Evolutionary conservation across 2,113 vertebrate genomes (phyloP), one percentile per base, ranked within the genome.

Genomic region (Tapirus terrestris): DNA sequence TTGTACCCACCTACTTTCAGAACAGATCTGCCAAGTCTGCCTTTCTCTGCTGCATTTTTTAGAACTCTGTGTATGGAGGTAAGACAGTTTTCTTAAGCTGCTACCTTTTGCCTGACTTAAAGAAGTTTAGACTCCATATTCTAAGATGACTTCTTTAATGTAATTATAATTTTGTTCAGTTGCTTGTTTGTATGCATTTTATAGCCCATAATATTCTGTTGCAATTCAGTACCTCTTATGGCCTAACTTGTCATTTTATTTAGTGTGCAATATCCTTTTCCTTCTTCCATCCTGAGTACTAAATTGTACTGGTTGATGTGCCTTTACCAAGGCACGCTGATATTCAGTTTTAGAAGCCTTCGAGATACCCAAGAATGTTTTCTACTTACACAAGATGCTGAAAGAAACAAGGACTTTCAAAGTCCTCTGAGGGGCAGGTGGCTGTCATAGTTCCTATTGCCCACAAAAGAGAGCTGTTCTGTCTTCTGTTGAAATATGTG

Each of bases 111-210:
- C 27, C 77, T 43, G 48, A 75, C 25, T 33, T 65, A 56, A 43
- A 43, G 45, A 95, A 53, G n/a, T 63, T 88, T 82, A 88, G 58
- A 87, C 67, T 65, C 31, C 67, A 31, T 88, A 67, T 88, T 92
- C 65, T 82, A 65, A 87, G 67, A 39, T 88, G 25, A 82, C 31
- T 48, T 87, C 75, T 92, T 92, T 92, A 58, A 81, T 53, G 18
- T 87, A 81, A 95, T 81, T 56, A 61, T 63, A 53, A 73, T 45
- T 87, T 72, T 91, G 48, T 92, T 63, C 60, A 87, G 31, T 75
- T 92, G 67, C 45, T 81, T 63, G 53, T 39, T 27, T 75, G 45
- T 65, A 81, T 73, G 75, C 12, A 56, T 92, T 73, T 81, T 73
- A 73, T 12, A 73, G 25, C 48, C 25, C 31, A 81, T 82, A 75